Base-by-base conservation (phyloP, 2,113 vertebrate genomes). In the Rhinogobius similis region DNA sequence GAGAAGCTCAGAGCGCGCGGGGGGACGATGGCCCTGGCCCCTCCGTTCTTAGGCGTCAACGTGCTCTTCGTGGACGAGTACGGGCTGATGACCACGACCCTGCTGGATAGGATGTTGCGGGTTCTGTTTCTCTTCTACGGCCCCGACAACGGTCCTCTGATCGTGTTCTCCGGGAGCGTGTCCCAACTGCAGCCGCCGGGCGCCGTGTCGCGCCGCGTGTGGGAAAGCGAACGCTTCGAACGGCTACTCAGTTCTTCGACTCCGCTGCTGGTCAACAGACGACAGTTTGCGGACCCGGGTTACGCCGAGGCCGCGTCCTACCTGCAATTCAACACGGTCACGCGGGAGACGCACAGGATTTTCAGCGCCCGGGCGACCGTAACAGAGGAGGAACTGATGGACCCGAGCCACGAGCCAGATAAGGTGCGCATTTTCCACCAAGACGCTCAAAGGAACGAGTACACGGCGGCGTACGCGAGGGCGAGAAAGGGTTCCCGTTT, bases 291-390 rank as follows among this genome's bases (percentile, higher is more conserved):
- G 18, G 65, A 74, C 21, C 65, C 65, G 0, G 46, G 58, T 13
- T 68, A 74, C 20, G 65, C 72, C 0, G 44, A 74, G 32, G 72
- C 58, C 2, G 0, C 68, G 8, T 16, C 65, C 0, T 74, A 74
- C 18, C 72, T 74, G 5, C 72, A 74, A 32, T 74, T 68, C 36
- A 74, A 74, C 46, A 29, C 20, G 2, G 36, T 74, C n/a, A 67
- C 72, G 7, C 10, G 14, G 4, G 64, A 67, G 44, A 38, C 72
- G 0, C 12, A 0, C 26, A 4, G 7, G 13, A 50, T 74, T 8
- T 67, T 74, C 56, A 5, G 8, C 8, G 38, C 50, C 10, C 71
- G n/a, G 1, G 27, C 39, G 27, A 10, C 20, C 10, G 71, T 67
- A 1, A 0, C 10, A 0, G 64, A 61, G 10, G 0, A 0, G 0